These are phyloP conservation scores for Platyrinchus mystaceus DNA, from an alignment of 2,797 vertebrate genomes.

Conservation along the genomic window DNA sequence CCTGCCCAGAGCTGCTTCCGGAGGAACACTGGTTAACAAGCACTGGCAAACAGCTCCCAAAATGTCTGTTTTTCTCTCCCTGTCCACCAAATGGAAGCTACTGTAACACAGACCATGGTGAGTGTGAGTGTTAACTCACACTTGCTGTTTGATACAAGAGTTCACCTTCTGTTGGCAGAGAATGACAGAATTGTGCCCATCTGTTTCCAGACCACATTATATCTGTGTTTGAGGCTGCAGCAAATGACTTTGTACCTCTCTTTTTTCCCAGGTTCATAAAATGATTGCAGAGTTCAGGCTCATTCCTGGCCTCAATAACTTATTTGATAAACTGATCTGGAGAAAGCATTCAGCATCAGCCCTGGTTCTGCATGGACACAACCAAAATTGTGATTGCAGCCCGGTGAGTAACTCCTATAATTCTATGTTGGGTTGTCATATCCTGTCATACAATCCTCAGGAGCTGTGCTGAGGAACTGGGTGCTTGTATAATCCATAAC, in stretches of 20 bases:
- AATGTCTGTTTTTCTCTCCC: background rate
- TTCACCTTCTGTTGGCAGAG: background rate
- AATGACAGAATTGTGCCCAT: background rate
- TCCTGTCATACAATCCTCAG: background rate
- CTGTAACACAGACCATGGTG: background rate
- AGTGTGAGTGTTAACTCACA: background rate
- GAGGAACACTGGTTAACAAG: background rate
- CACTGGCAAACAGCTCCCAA: background rate
- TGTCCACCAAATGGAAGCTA: background rate
- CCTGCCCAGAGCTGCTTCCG: background rate
- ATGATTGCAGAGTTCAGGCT: slow-evolving; percentile 96
- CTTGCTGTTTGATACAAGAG: background rate
- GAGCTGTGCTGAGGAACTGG: background rate
- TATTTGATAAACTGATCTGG: slow-evolving; percentile 99
- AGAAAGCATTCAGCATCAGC: slow-evolving; percentile 92
- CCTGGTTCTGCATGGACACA: slow-evolving; percentile 93
- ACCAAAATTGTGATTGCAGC: slow-evolving; percentile 98
- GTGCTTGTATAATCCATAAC: background rate
- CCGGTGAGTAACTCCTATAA: slow-evolving; percentile 80
- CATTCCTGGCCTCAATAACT: slow-evolving; percentile 97
- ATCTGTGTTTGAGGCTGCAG: background rate
- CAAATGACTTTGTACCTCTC: background rate
- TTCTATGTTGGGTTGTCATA: background rate
- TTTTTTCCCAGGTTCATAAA: slow-evolving; percentile 88
- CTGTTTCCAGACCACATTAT: background rate